These are phyloP conservation scores for Mesoligia furuncula DNA, from an alignment of 2,888 invertebrate species.

Conservation along the genomic window DNA sequence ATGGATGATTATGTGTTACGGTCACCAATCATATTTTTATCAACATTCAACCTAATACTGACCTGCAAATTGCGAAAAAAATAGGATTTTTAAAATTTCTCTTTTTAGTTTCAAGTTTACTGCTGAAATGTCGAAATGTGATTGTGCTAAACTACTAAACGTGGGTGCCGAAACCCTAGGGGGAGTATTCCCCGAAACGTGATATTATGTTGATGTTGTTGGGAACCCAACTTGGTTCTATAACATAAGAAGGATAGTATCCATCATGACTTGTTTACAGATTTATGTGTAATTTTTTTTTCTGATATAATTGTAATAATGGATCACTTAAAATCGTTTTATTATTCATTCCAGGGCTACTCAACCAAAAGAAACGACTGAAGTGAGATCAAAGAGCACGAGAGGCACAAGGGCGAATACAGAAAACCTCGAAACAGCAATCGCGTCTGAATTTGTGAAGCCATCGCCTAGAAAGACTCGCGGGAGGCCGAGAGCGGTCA, in stretches of 20 bases:
- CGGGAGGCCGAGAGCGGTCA: conserved; percentile 21
- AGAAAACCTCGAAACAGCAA: conserved; percentile 25
- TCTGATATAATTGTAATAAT: not conserved
- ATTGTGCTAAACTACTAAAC: not conserved
- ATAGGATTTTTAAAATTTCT: not conserved
- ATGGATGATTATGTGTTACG: not conserved
- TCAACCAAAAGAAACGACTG: conserved; percentile 17
- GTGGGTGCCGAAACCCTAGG: too few relatives aligned
- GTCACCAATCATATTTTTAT: not conserved
- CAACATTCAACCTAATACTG: not conserved
- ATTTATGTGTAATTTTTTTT: not conserved
- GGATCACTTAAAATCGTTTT: not conserved
- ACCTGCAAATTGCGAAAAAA: not conserved
- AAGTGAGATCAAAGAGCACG: conserved; percentile 31
- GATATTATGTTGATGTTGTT: not conserved
- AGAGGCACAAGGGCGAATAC: conserved; percentile 29
- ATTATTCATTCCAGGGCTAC: conserved; percentile 23
- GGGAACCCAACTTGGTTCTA: not conserved
- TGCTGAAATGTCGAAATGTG: not conserved
- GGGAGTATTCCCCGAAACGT: not conserved
- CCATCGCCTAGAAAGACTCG: conserved; percentile 62
- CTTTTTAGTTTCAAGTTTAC: not conserved
- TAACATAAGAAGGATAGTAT: not conserved
- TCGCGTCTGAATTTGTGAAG: conserved; percentile 30
- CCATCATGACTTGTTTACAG: not conserved